Conservation (phyloP, 2,113 vertebrate genomes). For the Polypterus senegalus region DNA sequence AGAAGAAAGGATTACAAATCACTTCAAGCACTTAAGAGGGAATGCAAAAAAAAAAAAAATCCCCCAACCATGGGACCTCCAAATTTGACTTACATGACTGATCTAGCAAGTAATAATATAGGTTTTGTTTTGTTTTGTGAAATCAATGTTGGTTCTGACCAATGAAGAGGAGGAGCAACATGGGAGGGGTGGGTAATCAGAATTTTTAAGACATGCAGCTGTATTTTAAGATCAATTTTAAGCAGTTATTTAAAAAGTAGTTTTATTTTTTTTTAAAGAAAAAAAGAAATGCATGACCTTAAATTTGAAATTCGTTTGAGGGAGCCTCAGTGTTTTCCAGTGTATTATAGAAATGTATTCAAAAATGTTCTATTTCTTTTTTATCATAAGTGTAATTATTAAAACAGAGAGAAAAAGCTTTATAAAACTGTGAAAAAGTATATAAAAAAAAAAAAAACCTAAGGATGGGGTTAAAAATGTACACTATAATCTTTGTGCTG, state of each 20-base stretch:
- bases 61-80: not conserved
- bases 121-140: not conserved
- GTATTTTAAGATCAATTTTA: too few species aligned
- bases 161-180: too few species aligned
- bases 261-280: too few species aligned
- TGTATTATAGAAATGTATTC: constrained; percentile 3
- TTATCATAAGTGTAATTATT: constrained; percentile 58
- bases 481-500: constrained; percentile 22
- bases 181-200: too few species aligned
- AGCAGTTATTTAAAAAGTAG: too few species aligned
- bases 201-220: too few species aligned
- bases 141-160: too few species aligned
- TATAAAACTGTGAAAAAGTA: constrained; percentile 61
- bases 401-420: constrained; percentile 58
- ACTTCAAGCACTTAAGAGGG: constrained; percentile 12
- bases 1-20: not conserved
- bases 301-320: constrained; percentile 13
- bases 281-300: too few species aligned
- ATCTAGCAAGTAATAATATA: not conserved
- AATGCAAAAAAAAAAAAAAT: not conserved
- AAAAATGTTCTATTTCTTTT: constrained; percentile 64
- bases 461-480: constrained; percentile 10
- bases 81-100: not conserved
- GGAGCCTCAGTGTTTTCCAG: too few species aligned
- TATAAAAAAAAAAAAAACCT: constrained; percentile 24